These are phyloP conservation scores for Platycnemis pennipes DNA, from an alignment of 2,888 invertebrate species.

Conservation along the genomic window DNA sequence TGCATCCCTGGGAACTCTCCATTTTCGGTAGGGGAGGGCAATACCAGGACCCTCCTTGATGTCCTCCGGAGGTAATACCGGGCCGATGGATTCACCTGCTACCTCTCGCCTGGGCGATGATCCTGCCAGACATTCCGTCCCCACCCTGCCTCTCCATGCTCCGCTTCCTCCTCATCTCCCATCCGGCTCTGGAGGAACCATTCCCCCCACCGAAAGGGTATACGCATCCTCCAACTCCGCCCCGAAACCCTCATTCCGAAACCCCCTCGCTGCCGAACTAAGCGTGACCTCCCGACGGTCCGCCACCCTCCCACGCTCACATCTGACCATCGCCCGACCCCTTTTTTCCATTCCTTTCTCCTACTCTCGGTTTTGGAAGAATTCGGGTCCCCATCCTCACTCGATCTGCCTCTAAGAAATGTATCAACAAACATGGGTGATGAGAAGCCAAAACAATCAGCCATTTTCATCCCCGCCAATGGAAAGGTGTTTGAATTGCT, in stretches of 20 bases:
- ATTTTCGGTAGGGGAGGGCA: background rate
- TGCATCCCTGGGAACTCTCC: conserved; percentile 39
- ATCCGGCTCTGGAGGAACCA: background rate
- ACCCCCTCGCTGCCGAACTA: background rate
- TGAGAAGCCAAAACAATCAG: background rate
- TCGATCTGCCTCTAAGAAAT: background rate
- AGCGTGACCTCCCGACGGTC: background rate
- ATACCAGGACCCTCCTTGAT: conserved; percentile 49
- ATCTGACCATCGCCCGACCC: background rate
- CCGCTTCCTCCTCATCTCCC: background rate
- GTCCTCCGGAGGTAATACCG: conserved; percentile 55
- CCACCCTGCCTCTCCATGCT: background rate
- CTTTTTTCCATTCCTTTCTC: background rate
- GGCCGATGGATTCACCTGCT: conserved; percentile 55
- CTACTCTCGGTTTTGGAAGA: background rate
- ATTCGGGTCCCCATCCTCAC: background rate
- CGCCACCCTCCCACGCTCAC: background rate
- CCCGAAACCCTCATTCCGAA: background rate
- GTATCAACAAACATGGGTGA: background rate
- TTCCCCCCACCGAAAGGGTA: background rate
- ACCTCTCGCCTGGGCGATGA: conserved; percentile 33
- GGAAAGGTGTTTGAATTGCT: background rate
- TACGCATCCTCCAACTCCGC: background rate
- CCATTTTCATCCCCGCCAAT: background rate
- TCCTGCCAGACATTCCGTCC: background rate